These are phyloP conservation scores for Thomomys bottae DNA, from an alignment of 2,113 vertebrate genomes.

Conservation along the genomic window DNA sequence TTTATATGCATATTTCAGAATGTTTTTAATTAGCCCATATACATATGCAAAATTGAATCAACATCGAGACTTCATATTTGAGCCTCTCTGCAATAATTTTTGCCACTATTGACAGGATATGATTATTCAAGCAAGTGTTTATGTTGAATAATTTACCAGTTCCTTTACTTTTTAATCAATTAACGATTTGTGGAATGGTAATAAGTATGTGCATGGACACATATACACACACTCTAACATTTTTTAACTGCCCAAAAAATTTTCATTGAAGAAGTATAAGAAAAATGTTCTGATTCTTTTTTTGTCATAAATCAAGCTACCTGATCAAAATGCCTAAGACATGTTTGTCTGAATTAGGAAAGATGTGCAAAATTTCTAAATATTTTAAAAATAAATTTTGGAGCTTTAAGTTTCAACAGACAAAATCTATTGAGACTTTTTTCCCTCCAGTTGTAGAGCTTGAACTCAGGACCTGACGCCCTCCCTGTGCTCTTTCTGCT, in stretches of 20 bases:
- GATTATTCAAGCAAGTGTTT: neutral
- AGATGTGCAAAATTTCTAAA: conserved; percentile 36
- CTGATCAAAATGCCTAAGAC: neutral
- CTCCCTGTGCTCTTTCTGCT: too few species aligned
- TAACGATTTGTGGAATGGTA: neutral
- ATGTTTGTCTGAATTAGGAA: conserved; percentile 15
- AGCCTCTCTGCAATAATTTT: neutral
- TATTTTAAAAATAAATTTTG: conserved; percentile 10
- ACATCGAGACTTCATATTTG: conserved; percentile 11
- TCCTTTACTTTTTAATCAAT: conserved; percentile 27
- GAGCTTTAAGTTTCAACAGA: conserved; percentile 27
- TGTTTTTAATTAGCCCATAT: conserved; percentile 34
- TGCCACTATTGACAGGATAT: neutral
- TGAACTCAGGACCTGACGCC: too few species aligned
- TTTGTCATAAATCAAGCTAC: conserved; percentile 9
- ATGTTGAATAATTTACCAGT: neutral
- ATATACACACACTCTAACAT: neutral
- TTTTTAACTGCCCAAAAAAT: neutral
- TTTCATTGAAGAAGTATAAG: neutral
- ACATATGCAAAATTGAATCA: conserved; percentile 39
- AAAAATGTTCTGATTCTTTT: neutral
- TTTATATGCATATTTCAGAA: conserved; percentile 41
- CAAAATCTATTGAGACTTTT: neutral
- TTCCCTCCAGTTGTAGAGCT: too few species aligned
- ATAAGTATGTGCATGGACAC: neutral